Evolutionary conservation across 1,140 invertebrate species (phyloP), one percentile per base, ranked within the genome.

Genomic region (Penaeus japonicus): DNA sequence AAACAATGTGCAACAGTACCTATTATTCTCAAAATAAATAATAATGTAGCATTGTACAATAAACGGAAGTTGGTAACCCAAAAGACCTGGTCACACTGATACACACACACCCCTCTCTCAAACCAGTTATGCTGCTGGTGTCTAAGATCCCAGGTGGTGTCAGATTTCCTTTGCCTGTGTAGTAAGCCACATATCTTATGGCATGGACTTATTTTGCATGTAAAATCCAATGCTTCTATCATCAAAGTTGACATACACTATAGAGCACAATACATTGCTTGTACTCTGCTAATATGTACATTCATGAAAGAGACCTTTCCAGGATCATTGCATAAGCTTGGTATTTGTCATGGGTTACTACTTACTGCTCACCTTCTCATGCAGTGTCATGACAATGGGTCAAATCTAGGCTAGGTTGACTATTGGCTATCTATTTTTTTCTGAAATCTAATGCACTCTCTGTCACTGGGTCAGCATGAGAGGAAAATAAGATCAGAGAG

Each of bases 401-500:
- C 85, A 87, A 47, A 59, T 87, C 85, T 79, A 80, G 4, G 70
- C 85, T 87, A 87, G 32, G 62, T 65, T 80, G 30, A 70, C 47
- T 81, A 62, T 55, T 65, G 65, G 35, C 47, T 80, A 55, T 80
- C 80, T 39, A 70, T 80, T 81, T 80, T 59, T 32, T 47, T 47
- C 47, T 47, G 47, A 57, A 83, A 53, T 87, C 85, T 87, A 87
- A 59, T 81, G 85, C 85, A 87, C 85, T 87, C 85, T 87, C 79
- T 54, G 77, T 81, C 77, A 80, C 78, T 30, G 77, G 59, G 85
- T 87, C 85, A 87, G 85, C 85, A 65, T 54, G 57, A 87, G 85
- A 87, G 57, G 78, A 81, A 81, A 81, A n/a, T 24, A 78, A 85
- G 84, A 78, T 79, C 54, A 78, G 85, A 81, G 62, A 80, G 70